Conservation (phyloP, 2,113 vertebrate species). For the Pandion haliaetus region DNA sequence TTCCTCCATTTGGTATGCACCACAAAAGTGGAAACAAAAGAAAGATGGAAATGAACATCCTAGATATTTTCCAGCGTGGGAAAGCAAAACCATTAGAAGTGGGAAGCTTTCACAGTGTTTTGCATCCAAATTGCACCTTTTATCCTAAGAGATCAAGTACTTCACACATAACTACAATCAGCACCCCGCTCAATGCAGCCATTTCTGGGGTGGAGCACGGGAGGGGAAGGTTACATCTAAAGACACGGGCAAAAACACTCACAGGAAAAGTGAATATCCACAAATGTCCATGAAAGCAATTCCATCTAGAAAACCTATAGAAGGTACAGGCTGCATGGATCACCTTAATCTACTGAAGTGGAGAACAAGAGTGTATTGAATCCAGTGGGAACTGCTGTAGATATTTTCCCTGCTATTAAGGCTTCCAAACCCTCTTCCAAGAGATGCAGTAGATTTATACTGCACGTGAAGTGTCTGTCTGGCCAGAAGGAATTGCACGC, state of each 20-base stretch:
- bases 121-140: constrained; percentile 47
- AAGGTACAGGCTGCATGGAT: background rate
- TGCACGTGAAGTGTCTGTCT: constrained; percentile 33
- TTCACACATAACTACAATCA: background rate
- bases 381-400: background rate
- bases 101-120: constrained; percentile 1
- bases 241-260: background rate
- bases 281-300: background rate
- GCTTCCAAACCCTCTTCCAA: constrained; percentile 25
- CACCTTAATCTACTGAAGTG: background rate
- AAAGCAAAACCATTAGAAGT: constrained; percentile 19
- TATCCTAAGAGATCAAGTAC: constrained; percentile 41
- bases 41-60: constrained; percentile 40
- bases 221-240: background rate
- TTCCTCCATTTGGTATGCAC: background rate
- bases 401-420: background rate
- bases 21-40: constrained; percentile 25
- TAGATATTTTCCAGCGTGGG: constrained; percentile 16
- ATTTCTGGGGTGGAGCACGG: background rate
- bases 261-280: background rate
- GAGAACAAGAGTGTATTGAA: background rate
- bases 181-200: background rate
- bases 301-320: background rate
- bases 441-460: constrained; percentile 1
- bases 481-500: constrained; percentile 38